Evolutionary conservation across 2,797 vertebrate species (phyloP).

Genomic region (Natrix natrix): DNA sequence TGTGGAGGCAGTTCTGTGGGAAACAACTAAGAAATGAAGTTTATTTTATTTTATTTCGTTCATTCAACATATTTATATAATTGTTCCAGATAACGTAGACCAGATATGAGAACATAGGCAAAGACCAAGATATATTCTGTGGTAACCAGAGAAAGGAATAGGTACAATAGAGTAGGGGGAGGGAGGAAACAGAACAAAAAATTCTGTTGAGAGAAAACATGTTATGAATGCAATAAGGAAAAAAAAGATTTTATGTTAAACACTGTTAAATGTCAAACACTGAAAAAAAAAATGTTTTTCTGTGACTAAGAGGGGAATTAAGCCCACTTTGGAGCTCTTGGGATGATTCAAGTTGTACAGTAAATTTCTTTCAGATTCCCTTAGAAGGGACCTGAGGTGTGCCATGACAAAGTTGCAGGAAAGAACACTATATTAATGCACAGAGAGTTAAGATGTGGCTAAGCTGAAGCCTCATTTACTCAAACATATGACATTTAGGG

Average conservation of each 20-base stretch:
- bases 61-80: neutral
- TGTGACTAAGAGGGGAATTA: neutral
- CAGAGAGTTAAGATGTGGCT: no score
- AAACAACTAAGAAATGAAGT: neutral
- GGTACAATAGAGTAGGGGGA: neutral
- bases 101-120: neutral
- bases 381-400: neutral
- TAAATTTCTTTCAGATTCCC: neutral
- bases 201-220: neutral
- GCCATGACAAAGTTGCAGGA: neutral
- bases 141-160: neutral
- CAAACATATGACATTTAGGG: neutral
- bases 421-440: neutral
- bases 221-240: neutral
- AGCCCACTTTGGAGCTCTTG: neutral
- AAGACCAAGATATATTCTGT: neutral
- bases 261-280: neutral
- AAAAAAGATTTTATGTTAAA: neutral
- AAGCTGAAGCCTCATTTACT: neutral
- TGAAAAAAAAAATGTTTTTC: neutral
- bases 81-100: neutral
- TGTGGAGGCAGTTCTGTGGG: neutral
- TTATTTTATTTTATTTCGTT: neutral
- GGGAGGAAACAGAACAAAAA: neutral
- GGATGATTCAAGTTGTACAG: neutral